Conservation (phyloP, 2,113 vertebrate species). For the Pseudorhombus dupliciocellatus region DNA sequence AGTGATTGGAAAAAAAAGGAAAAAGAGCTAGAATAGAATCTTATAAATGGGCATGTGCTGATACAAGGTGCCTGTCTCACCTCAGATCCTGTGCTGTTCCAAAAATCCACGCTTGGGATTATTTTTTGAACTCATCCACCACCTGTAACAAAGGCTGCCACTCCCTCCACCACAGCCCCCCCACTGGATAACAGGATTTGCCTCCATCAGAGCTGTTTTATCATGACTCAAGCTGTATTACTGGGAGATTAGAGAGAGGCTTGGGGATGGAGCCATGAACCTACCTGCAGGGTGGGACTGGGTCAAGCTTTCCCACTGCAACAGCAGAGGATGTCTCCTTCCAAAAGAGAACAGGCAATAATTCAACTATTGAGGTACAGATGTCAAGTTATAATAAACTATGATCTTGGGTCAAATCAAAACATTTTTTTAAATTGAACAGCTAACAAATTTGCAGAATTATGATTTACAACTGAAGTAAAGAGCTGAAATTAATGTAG, state of each 20-base stretch:
- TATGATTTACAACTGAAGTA: no score
- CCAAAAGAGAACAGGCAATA: background rate
- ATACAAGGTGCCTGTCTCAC: background rate
- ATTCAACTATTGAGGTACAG: background rate
- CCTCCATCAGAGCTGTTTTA: conserved; percentile 71
- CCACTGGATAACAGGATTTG: conserved; percentile 70
- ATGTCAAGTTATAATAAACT: no score
- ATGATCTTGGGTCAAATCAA: no score
- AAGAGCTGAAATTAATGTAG: no score
- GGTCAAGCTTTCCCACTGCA: conserved; percentile 35
- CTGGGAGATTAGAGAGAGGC: conserved; percentile 66
- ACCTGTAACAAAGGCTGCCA: conserved; percentile 54
- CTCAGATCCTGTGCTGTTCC: conserved; percentile 34
- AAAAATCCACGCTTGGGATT: conserved; percentile 51
- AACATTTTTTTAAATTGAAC: no score
- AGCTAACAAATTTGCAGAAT: no score
- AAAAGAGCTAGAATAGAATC: background rate
- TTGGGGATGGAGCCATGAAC: conserved; percentile 45
- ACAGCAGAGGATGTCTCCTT: background rate
- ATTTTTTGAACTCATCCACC: conserved; percentile 57
- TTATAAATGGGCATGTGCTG: conserved; percentile 14
- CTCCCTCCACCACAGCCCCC: conserved; percentile 11
- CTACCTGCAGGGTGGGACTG: background rate
- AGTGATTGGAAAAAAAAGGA: background rate
- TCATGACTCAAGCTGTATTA: conserved; percentile 75